Conservation (phyloP, 2,888 invertebrate genomes). For the Dioctria rufipes region DNA sequence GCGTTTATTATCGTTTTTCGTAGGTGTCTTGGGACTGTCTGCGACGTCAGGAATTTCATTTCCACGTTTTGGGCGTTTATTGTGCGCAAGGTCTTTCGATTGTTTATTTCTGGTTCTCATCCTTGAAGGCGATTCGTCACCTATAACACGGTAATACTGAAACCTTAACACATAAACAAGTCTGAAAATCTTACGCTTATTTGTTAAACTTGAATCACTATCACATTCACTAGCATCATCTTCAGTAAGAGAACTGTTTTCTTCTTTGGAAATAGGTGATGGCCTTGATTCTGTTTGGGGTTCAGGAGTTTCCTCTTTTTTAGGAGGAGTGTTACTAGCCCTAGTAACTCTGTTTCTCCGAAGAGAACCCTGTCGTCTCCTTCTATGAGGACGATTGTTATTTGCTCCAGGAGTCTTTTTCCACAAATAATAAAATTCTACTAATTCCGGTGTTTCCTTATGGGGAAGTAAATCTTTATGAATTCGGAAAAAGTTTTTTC, state of each 20-base stretch:
- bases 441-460: slow-evolving; percentile 96
- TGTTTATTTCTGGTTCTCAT: slow-evolving; percentile 90
- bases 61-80: slow-evolving; percentile 76
- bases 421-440: slow-evolving; percentile 99
- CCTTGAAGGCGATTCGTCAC: slow-evolving; percentile 87
- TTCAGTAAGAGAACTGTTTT: slow-evolving; percentile 86
- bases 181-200: slow-evolving; percentile 66
- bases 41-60: slow-evolving; percentile 74
- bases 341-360: slow-evolving; percentile 90
- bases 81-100: slow-evolving; percentile 78
- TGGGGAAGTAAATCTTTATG: slow-evolving; percentile 96
- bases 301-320: slow-evolving; percentile 81
- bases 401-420: slow-evolving; percentile 99
- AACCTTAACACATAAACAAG: slow-evolving; percentile 9
- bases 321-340: slow-evolving; percentile 82
- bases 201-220: slow-evolving; percentile 92
- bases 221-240: slow-evolving; percentile 96
- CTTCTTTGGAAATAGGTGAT: slow-evolving; percentile 80
- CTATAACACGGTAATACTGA: slow-evolving; percentile 46
- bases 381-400: slow-evolving; percentile 94
- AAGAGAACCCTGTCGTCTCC: slow-evolving; percentile 89
- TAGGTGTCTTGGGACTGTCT: slow-evolving; percentile 72
- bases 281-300: slow-evolving; percentile 75
- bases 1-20: slow-evolving; percentile 70
- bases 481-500: slow-evolving; percentile 99